Evolutionary conservation across 2,113 vertebrate genomes (phyloP), one percentile per base, ranked within the genome.

Genomic region (Nematolebias whitei): DNA sequence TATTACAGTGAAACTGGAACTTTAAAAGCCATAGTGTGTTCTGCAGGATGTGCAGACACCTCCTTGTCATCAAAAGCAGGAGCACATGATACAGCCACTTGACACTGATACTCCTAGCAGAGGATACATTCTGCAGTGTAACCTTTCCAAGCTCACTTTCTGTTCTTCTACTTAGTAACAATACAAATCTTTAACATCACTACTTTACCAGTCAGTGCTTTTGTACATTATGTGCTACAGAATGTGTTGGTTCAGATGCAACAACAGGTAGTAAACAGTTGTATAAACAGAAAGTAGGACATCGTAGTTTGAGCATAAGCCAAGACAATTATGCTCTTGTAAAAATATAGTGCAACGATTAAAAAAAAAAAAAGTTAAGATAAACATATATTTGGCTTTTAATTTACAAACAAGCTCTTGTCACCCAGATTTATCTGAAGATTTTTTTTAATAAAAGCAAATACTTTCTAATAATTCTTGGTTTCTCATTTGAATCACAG

Each of bases 11-110:
- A 81, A 72, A 85, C 43, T 58, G 39, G 38, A 63, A 69, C 39
- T 2, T 26, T 23, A 45, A 14, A 22, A 68, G 76, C 55, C 71
- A 51, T 41, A 41, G 56, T 32, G 49, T 53, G 67, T 57, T 39
- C 79, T 63, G 67, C 60, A 18, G 52, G 78, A 63, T 39, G 75
- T 68, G 57, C 74, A 79, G 68, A 80, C 58, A 23, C 41, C 12
- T 56, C 14, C 16, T 43, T 68, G 70, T 83, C 72, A 65, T 68
- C 64, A 22, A 61, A 66, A 71, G 72, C 70, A 59, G 64, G 40
- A 73, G 64, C 68, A 83, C 74, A 68, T 43, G 73, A 87, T 68
- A 66, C 56, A 69, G 63, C 24, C 43, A 56, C 38, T 48, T 2
- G 59, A 78, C 56, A 80, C n/a, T 12, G 35, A 78, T 40, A 63